Conservation (phyloP, 2,888 invertebrate genomes). For the Cosmopolites sordidus region DNA sequence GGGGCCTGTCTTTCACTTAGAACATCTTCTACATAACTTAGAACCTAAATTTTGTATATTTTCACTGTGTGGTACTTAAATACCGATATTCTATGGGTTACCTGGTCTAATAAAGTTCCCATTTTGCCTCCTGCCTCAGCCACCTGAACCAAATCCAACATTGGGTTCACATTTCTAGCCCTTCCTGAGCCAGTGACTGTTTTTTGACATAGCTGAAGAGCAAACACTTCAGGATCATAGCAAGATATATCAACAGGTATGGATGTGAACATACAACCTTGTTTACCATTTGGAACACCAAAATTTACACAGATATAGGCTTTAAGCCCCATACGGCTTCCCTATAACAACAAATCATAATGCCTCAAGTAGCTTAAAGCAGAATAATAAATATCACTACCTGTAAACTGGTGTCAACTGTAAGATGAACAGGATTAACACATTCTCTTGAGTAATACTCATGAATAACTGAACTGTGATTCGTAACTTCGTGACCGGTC, state of each 20-base stretch:
- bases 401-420: conserved; percentile 87
- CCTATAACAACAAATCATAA: conserved; percentile 35
- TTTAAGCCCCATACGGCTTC: conserved; percentile 87
- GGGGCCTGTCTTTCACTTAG: conserved; percentile 70
- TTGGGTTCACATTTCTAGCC: conserved; percentile 47
- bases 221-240: conserved; percentile 89
- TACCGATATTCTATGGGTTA: no score
- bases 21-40: conserved; percentile 89
- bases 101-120: conserved; percentile 67
- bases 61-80: no score
- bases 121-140: conserved; percentile 80
- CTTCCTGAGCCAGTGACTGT: conserved; percentile 58
- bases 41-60: no score
- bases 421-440: conserved; percentile 90
- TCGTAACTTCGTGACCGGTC: conserved; percentile 95
- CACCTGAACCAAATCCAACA: conserved; percentile 70
- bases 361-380: background rate
- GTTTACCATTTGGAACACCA: conserved; percentile 90
- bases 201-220: conserved; percentile 77
- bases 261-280: conserved; percentile 95
- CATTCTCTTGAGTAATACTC: conserved; percentile 96
- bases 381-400: conserved; percentile 1
- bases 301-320: conserved; percentile 90
- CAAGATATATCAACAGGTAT: conserved; percentile 83
- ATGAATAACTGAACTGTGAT: conserved; percentile 94